These are phyloP conservation scores for Micronisus gabar DNA, from an alignment of 2,113 vertebrate species.

Conservation along the genomic window DNA sequence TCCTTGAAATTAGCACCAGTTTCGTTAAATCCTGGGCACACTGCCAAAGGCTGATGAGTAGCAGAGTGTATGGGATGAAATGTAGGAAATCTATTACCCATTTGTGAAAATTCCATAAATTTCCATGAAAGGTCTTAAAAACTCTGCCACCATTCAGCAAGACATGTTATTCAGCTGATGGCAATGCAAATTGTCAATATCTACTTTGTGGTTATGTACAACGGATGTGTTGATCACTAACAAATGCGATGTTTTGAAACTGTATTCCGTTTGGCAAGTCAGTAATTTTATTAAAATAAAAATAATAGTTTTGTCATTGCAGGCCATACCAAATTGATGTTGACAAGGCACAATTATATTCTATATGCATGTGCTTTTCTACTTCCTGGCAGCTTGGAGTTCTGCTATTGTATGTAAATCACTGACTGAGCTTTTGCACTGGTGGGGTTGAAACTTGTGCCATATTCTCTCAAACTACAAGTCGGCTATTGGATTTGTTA, in stretches of 20 bases:
- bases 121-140: conserved; percentile 7
- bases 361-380: not conserved
- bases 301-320: not conserved
- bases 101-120: not conserved
- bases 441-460: not conserved
- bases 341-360: not conserved
- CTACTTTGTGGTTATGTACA: not conserved
- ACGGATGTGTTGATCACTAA: not conserved
- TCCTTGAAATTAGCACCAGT: not conserved
- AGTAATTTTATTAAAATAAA: not conserved
- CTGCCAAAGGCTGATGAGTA: conserved; percentile 10
- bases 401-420: not conserved
- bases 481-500: not conserved
- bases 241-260: not conserved
- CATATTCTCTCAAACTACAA: not conserved
- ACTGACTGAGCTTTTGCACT: not conserved
- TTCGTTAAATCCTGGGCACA: not conserved
- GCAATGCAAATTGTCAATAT: not conserved
- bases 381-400: not conserved
- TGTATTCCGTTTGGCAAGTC: not conserved
- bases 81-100: not conserved
- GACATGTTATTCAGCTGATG: not conserved
- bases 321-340: not conserved
- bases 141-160: not conserved
- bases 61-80: not conserved